A percentile compares a stretch with the other conserved stretches of the same genome.
Evolutionary conservation across 2,797 vertebrate species (phyloP).

Genomic region (Propithecus deckenii): DNA sequence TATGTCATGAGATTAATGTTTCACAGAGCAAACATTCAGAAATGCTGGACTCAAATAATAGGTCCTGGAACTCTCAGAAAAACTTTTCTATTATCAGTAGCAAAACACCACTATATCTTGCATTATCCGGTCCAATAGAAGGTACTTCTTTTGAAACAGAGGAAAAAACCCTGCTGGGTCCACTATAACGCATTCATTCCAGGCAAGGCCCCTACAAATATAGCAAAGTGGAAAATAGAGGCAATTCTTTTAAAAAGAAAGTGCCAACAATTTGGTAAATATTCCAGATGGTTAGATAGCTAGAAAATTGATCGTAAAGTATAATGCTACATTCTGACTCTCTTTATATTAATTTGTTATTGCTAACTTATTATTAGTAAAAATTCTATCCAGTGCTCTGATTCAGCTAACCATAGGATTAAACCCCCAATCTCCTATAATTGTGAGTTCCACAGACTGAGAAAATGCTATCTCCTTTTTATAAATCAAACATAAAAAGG

Average conservation of each 20-base stretch:
- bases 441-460: neutral
- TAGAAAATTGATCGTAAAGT: neutral
- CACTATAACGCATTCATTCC: neutral
- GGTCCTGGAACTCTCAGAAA: neutral
- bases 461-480: constrained; percentile 36
- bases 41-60: constrained; percentile 10
- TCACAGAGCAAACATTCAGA: constrained; percentile 15
- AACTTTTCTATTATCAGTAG: neutral
- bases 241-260: constrained; percentile 44
- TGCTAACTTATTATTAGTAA: constrained; percentile 28
- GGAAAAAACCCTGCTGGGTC: neutral
- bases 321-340: neutral
- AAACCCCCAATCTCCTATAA: neutral
- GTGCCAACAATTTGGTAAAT: neutral
- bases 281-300: neutral
- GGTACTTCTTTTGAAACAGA: constrained; percentile 32
- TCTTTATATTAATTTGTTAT: neutral
- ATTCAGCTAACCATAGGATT: neutral
- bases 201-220: neutral
- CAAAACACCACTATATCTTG: neutral
- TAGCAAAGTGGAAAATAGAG: neutral
- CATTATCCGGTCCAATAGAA: neutral
- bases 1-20: constrained; percentile 19
- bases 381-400: neutral
- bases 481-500: neutral